Conservation (phyloP, 1,140 invertebrate genomes). For the Apis laboriosa region DNA sequence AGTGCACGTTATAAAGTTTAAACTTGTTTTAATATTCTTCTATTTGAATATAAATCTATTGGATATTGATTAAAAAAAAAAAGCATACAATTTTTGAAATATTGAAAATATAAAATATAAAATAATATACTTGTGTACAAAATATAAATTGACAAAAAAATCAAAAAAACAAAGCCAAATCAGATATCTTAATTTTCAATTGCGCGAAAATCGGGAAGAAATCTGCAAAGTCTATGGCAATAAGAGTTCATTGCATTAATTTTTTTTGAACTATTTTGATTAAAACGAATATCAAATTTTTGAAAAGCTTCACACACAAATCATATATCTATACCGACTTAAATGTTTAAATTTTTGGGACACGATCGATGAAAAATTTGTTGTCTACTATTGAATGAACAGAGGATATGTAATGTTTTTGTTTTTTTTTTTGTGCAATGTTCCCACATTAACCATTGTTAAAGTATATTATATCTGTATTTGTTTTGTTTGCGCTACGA, state of each 20-base stretch:
- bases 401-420: slow-evolving; percentile 76
- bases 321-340: slow-evolving; percentile 58
- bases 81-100: background rate
- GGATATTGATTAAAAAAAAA: background rate
- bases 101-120: slow-evolving; percentile 14
- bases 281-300: slow-evolving; percentile 64
- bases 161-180: background rate
- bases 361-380: slow-evolving; percentile 67
- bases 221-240: slow-evolving; percentile 62
- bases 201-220: slow-evolving; percentile 46
- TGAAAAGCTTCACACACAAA: slow-evolving; percentile 43
- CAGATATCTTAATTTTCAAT: background rate
- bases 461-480: slow-evolving; percentile 42
- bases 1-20: background rate
- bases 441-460: slow-evolving; percentile 75
- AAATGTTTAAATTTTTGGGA: slow-evolving; percentile 56
- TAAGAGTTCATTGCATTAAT: slow-evolving; percentile 55
- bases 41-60: background rate
- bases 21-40: background rate
- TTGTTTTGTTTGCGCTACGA: slow-evolving; percentile 26
- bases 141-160: background rate
- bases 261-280: slow-evolving; percentile 53
- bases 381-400: slow-evolving; percentile 71
- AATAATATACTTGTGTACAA: background rate
- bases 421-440: slow-evolving; percentile 69